Base-by-base conservation (phyloP, 2,888 invertebrate genomes). In the Lutraria lutraria region DNA sequence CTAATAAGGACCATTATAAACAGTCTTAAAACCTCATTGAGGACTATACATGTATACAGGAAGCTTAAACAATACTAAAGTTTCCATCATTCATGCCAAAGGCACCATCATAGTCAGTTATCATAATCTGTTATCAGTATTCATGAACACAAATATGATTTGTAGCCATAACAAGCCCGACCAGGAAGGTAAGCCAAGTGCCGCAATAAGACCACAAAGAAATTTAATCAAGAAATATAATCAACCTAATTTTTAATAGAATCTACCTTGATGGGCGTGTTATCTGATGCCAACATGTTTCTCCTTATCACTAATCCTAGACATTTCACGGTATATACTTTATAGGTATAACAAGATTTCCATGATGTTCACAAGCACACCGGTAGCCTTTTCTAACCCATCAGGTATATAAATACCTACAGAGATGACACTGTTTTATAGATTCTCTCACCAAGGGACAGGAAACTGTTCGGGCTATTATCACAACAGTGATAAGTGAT, bases 361-460 rank as follows among this genome's bases (percentile, higher is more conserved):
- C n/a, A n/a, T n/a, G n/a, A n/a, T n/a, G 63, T 13, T 25, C 25
- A 68, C 12, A 1, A 21, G n/a, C 60, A 19, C n/a, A 60, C 4
- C 21, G 3, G n/a, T 25, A 68, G 12, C 63, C 25, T 12, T 2
- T 21, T 68, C 63, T n/a, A 68, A 25, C 43, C 25, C 25, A 68
- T 25, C 43, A 43, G 43, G 25, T 25, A n/a, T 60, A 60, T 60
- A 60, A n/a, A 25, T 68, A 68, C 25, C 76, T 76, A 6, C 76
- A 76, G 6, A 76, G 63, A 31, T 76, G 76, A 76, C 76, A 76
- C 31, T 76, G 76, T 76, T 76, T 76, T 76, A 76, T 76, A 31
- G 76, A 4, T 31, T 76, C 76, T 76, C 31, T 76, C 76, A 76
- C 16, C 76, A 6, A 76, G 31, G 0, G 31, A 34, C 76, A 76